Evolutionary conservation across 2,113 vertebrate genomes (phyloP).

Genomic region (Pseudorasbora parva): DNA sequence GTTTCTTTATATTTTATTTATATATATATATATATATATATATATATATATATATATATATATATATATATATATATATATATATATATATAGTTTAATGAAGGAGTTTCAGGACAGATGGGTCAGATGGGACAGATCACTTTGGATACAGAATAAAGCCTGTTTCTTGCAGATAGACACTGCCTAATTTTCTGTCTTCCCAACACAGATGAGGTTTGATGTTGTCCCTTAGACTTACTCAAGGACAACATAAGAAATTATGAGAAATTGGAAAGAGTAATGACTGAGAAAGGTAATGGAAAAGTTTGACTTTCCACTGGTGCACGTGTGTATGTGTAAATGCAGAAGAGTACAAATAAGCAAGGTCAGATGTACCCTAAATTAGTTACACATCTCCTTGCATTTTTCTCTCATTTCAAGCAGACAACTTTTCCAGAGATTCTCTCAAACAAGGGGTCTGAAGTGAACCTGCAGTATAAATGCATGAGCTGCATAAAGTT

Average conservation of each 20-base stretch:
- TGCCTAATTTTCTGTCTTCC: background rate
- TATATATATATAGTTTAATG: no score
- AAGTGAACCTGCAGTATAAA: background rate
- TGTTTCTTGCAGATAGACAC: background rate
- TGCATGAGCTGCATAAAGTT: background rate
- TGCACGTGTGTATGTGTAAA: background rate
- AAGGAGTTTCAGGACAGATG: background rate
- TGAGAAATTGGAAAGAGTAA: background rate
- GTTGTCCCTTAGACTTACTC: background rate
- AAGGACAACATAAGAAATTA: background rate
- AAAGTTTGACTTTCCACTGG: constrained; percentile 25
- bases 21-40: no score
- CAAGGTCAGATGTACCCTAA: background rate
- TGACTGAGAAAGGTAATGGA: no score
- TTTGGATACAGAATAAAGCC: background rate
- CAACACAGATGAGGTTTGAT: background rate
- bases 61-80: no score
- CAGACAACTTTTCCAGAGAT: background rate
- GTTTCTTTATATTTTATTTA: no score
- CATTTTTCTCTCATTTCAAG: background rate
- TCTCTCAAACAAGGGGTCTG: background rate
- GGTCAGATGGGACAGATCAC: no score
- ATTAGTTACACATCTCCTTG: background rate
- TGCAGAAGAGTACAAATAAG: background rate
- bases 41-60: no score